Evolutionary conservation across 2,888 invertebrate species (phyloP), one percentile per base, ranked within the genome.

Genomic region (Cephus spinipes): DNA sequence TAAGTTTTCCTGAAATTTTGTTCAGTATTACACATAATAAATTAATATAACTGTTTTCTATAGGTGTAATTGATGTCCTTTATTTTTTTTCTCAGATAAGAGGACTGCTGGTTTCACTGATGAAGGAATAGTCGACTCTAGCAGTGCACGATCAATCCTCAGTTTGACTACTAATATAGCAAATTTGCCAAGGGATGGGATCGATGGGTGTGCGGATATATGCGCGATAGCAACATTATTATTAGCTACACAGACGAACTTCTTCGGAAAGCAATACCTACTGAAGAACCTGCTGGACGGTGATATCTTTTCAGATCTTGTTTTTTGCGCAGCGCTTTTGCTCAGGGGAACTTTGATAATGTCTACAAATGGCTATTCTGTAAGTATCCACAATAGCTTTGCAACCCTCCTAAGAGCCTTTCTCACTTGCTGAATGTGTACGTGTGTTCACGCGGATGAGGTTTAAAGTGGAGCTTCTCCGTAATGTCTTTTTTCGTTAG

Each of bases 101-200:
- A 89, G 90, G 84, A 91, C 89, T 6, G 90, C 91, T 12, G 91
- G 91, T n/a, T 91, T 90, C 76, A 90, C 90, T 9, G 87, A 90
- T 30, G 82, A 86, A 4, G 87, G 87, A 4, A 83, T 83, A 73
- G 80, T 91, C 11, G 87, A 89, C n/a, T 88, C 89, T 77, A 79
- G 76, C 2, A 90, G 84, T 75, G 82, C 87, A 0, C 84, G 89
- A 77, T 88, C 88, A 2, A 91, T 90, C 12, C 77, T 91, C 3
- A 88, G 89, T 81, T 85, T 91, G 40, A 88, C 91, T 11, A 91
- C 91, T 4, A 91, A 91, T 74, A 86, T 91, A 85, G 86, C 86
- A 4, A 85, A 84, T 4, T 85, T 91, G 76, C 91, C 90, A 0
- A 79, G 88, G 3, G 86, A 87, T 34, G 90, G 90, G 31, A 85